Percentiles rank a stretch among this genome's conserved stretches.
Conservation (phyloP, 2,113 vertebrate species). For the Eubucco bourcierii region DNA sequence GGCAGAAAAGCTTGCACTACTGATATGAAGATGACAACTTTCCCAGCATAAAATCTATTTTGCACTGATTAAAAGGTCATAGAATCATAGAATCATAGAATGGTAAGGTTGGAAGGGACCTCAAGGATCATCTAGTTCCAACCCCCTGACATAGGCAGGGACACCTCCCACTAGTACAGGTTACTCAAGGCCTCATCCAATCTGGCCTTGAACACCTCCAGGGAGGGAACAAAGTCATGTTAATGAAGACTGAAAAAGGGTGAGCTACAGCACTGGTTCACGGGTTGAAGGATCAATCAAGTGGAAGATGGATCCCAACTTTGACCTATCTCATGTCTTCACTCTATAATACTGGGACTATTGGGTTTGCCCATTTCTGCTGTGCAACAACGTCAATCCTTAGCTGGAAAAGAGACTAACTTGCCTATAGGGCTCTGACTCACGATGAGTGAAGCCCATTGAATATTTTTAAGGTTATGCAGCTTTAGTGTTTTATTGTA, state of each 20-base stretch:
- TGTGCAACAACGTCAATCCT: background rate
- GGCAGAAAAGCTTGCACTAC: background rate
- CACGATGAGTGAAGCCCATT: background rate
- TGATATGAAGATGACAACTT: background rate
- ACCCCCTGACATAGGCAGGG: too few species aligned
- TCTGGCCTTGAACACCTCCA: too few species aligned
- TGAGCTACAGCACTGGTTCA: background rate
- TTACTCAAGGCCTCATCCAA: too few species aligned
- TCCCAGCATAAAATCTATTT: background rate
- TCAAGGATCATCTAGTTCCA: too few species aligned
- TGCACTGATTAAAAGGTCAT: background rate
- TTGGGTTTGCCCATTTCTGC: background rate
- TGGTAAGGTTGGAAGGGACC: too few species aligned
- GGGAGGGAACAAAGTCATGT: background rate
- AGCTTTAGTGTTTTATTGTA: background rate
- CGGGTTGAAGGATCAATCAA: background rate
- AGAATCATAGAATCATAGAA: too few species aligned
- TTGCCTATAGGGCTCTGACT: background rate
- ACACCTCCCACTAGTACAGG: too few species aligned
- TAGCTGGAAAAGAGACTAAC: background rate
- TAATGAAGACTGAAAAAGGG: background rate
- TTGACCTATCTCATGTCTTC: background rate
- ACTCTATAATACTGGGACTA: background rate
- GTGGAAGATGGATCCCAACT: background rate
- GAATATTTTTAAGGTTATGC: background rate